Conservation (phyloP, 1,140 invertebrate genomes). For the Vanessa tameamea region DNA sequence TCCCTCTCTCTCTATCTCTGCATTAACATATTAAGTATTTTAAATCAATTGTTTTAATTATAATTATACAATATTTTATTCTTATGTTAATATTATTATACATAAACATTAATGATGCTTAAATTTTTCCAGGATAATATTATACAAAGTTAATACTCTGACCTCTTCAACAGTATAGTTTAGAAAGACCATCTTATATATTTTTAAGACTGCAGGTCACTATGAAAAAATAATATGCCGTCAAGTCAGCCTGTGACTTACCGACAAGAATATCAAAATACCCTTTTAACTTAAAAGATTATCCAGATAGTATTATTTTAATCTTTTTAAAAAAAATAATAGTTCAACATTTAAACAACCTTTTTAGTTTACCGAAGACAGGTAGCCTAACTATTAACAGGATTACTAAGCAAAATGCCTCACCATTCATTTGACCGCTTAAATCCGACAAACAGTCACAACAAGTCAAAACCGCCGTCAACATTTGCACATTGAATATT, state of each 20-base stretch:
- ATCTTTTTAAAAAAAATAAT: neutral
- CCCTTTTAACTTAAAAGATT: neutral
- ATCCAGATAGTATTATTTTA: neutral
- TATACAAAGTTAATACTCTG: too few relatives aligned
- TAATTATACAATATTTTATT: too few relatives aligned
- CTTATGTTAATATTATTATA: too few relatives aligned
- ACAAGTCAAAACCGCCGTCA: constrained; percentile 68
- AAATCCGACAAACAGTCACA: constrained; percentile 64
- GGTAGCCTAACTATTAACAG: constrained; percentile 54
- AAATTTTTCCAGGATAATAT: too few relatives aligned
- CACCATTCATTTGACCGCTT: constrained; percentile 19
- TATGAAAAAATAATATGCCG: too few relatives aligned
- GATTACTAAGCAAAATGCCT: constrained; percentile 61
- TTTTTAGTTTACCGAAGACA: constrained; percentile 37
- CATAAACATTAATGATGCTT: too few relatives aligned
- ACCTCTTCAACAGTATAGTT: too few relatives aligned
- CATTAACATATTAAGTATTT: too few relatives aligned
- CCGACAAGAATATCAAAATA: neutral
- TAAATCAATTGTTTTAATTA: too few relatives aligned
- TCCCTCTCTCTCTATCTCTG: too few relatives aligned
- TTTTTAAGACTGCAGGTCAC: neutral
- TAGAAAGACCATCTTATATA: neutral
- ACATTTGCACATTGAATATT: constrained; percentile 53
- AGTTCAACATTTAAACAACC: constrained; percentile 6
- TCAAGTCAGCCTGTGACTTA: too few relatives aligned